These are phyloP conservation scores for Aegithalos caudatus DNA, from an alignment of 2,113 vertebrate genomes.

Conservation along the genomic window DNA sequence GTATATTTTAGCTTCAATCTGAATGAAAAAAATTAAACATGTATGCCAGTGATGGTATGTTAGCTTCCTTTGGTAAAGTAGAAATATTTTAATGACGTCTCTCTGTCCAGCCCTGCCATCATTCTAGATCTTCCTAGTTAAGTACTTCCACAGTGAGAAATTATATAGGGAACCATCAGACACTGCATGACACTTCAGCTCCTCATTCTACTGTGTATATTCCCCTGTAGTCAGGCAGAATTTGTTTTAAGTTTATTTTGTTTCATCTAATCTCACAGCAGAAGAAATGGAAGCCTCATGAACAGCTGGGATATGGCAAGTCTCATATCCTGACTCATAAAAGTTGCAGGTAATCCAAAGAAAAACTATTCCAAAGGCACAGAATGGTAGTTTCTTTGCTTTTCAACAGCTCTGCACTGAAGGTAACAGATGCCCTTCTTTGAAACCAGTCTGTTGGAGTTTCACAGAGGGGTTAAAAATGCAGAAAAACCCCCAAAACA, in stretches of 20 bases:
- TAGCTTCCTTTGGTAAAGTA: not conserved
- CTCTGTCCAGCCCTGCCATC: not conserved
- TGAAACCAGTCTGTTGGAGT: not conserved
- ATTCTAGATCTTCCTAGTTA: not conserved
- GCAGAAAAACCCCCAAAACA: not conserved
- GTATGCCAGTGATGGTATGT: not conserved
- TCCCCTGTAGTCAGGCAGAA: not conserved
- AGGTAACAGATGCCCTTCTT: not conserved
- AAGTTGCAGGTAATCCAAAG: not conserved
- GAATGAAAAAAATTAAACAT: not conserved
- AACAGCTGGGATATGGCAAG: not conserved
- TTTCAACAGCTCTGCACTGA: not conserved
- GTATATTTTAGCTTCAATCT: not conserved
- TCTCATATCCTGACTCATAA: not conserved
- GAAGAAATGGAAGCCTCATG: not conserved
- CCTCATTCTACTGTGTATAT: not conserved
- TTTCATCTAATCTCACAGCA: not conserved
- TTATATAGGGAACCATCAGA: not conserved
- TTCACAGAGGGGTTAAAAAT: not conserved
- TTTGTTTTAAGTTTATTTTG: not conserved
- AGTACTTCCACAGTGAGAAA: not conserved
- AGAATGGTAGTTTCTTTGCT: not conserved
- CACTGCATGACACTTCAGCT: not conserved
- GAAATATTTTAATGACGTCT: not conserved
- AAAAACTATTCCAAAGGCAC: not conserved